These are phyloP conservation scores for Notamacropus eugenii DNA, from an alignment of 2,797 vertebrate species.

Conservation along the genomic window DNA sequence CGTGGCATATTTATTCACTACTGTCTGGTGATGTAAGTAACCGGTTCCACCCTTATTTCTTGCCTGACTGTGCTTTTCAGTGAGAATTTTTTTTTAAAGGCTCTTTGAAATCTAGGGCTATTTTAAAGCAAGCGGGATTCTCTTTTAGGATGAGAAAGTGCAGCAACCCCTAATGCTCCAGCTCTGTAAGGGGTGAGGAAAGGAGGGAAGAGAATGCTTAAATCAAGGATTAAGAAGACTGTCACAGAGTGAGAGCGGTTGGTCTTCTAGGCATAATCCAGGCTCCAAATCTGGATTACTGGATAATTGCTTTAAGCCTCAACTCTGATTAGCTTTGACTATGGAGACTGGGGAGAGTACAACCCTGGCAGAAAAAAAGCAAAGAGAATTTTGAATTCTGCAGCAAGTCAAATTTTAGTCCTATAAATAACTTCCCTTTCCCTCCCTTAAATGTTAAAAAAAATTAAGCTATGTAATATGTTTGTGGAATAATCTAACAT, in stretches of 20 bases:
- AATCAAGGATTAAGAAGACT: conserved; percentile 9
- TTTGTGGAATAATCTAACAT: conserved; percentile 14
- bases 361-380: conserved; percentile 20
- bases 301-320: conserved; percentile 32
- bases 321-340: conserved; percentile 28
- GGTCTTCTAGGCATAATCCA: conserved; percentile 4
- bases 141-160: conserved; percentile 12
- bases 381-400: conserved; percentile 22
- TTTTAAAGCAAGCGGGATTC: background rate
- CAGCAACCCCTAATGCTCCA: background rate
- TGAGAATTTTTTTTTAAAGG: background rate
- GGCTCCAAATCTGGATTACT: conserved; percentile 2
- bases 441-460: conserved; percentile 1
- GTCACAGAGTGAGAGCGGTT: conserved; percentile 16
- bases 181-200: background rate
- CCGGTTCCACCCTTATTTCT: background rate
- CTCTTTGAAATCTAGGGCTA: conserved; percentile 6
- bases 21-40: conserved; percentile 31
- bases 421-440: background rate
- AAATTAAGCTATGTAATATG: background rate
- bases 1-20: background rate
- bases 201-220: conserved; percentile 4
- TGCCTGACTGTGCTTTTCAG: conserved; percentile 15
- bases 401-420: conserved; percentile 35
- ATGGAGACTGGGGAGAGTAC: background rate